A percentile compares a stretch with the other conserved stretches of the same genome.
Conservation (phyloP, 2,113 vertebrate genomes). For the Rhinogobius similis region DNA sequence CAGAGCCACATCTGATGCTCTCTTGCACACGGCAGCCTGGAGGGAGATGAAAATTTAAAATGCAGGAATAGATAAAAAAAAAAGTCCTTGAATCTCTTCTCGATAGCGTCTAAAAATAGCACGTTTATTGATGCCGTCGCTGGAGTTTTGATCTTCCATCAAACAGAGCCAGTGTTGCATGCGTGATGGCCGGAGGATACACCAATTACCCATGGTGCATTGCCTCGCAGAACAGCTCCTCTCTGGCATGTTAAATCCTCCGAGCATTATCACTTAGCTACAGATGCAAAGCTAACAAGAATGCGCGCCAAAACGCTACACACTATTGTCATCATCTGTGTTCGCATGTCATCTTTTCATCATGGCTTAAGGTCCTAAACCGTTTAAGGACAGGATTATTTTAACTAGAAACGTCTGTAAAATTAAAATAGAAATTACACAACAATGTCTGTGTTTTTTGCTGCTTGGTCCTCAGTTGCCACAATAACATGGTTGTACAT, state of each 20-base stretch:
- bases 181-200: slow-evolving; percentile 18
- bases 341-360: slow-evolving; percentile 14
- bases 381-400: no score
- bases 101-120: slow-evolving; percentile 45
- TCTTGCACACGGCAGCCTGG: background rate
- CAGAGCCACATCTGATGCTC: background rate
- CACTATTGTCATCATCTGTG: slow-evolving; percentile 18
- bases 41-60: slow-evolving; percentile 1
- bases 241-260: slow-evolving; percentile 17
- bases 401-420: no score
- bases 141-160: slow-evolving; percentile 24
- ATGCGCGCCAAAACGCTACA: slow-evolving; percentile 10
- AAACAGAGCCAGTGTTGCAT: background rate
- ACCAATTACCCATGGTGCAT: slow-evolving; percentile 17
- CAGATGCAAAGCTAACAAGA: slow-evolving; percentile 17
- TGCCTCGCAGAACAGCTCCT: slow-evolving; percentile 4
- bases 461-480: no score
- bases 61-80: slow-evolving; percentile 7
- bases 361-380: slow-evolving; percentile 34
- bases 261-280: slow-evolving; percentile 30
- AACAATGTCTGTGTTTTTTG: no score
- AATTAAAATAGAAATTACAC: no score
- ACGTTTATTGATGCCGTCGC: background rate
- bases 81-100: background rate
- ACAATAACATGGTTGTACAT: no score